Conservation (phyloP, 2,113 vertebrate genomes). For the Perca fluviatilis region DNA sequence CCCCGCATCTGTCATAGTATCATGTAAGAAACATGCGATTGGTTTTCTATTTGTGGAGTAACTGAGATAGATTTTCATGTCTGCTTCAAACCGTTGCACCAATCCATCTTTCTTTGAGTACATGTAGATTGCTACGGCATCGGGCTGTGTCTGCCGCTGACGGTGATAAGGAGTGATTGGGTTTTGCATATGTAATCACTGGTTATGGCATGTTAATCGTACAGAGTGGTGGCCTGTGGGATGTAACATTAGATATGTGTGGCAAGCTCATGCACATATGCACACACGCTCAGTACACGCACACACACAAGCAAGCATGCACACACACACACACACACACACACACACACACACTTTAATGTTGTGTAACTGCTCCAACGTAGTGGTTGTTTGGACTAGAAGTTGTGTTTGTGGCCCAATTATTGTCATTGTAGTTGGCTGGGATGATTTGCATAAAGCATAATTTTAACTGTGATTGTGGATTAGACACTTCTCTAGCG, state of each 20-base stretch:
- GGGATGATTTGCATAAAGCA: conserved; percentile 44
- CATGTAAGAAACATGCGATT: conserved; percentile 75
- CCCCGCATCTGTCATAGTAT: conserved; percentile 79
- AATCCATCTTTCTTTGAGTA: conserved; percentile 76
- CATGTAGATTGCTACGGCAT: conserved; percentile 58
- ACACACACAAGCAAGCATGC: neutral
- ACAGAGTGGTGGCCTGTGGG: conserved; percentile 66
- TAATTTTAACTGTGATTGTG: conserved; percentile 44
- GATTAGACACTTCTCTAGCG: conserved; percentile 8
- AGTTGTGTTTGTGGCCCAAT: conserved; percentile 48
- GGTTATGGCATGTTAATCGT: conserved; percentile 77
- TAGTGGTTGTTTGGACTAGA: conserved; percentile 48
- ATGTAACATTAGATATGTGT: conserved; percentile 57
- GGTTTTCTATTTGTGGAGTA: conserved; percentile 79
- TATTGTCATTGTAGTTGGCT: conserved; percentile 31
- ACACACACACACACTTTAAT: neutral
- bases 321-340: neutral
- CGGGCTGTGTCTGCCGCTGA: conserved; percentile 47
- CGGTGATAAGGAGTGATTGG: conserved; percentile 73
- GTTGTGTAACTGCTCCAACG: conserved; percentile 19
- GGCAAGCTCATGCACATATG: neutral
- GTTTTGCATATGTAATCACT: conserved; percentile 77
- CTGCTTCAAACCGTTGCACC: conserved; percentile 46
- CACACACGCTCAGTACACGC: neutral
- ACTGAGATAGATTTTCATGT: conserved; percentile 79